Evolutionary conservation across 2,113 vertebrate genomes (phyloP), one percentile per base, ranked within the genome.

Genomic region (Rana temporaria): DNA sequence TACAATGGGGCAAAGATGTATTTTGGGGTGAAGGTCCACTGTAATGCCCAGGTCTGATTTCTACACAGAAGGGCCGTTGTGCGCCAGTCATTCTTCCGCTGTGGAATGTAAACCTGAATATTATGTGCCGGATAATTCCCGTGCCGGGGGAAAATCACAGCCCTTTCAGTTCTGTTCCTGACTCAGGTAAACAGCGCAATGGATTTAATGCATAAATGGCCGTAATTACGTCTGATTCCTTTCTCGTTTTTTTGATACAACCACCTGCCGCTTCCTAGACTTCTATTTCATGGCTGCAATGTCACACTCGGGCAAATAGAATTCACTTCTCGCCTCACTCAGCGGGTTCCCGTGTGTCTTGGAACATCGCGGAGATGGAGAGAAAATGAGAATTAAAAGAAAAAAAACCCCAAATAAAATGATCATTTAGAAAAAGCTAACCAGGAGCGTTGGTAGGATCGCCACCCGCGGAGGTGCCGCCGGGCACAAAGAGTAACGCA

Each of bases 121-220:
- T 26, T 71, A 6, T 53, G 70, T n/a, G 24, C 52, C 22, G 19
- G n/a, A n/a, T 60, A 20, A 60, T 60, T 73, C 53, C 53, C 57
- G 3, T 19, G 17, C 24, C 57, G 9, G 30, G 26, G 55, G 18
- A 26, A 73, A 74, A 60, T 74, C 18, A 20, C 55, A 20, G 9
- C 2, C 18, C 19, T 16, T 59, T 59, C 55, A 60, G 53, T 30
- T 74, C 55, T 30, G 2, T 66, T 73, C 59, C 24, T 12, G 19
- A 20, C 63, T 26, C 69, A 64, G 62, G 60, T 82, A 74, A 82
- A 82, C 79, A 74, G 60, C 20, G 70, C 55, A 70, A 79, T 70
- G 32, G 66, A 69, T 60, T 69, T 79, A 79, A 69, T 59, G 53
- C 79, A 82, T 82, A 82, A 82, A 82, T 72, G 79, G 59, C 42